These are phyloP conservation scores for Rhopalosiphum padi DNA, from an alignment of 1,140 invertebrate genomes.

Conservation along the genomic window DNA sequence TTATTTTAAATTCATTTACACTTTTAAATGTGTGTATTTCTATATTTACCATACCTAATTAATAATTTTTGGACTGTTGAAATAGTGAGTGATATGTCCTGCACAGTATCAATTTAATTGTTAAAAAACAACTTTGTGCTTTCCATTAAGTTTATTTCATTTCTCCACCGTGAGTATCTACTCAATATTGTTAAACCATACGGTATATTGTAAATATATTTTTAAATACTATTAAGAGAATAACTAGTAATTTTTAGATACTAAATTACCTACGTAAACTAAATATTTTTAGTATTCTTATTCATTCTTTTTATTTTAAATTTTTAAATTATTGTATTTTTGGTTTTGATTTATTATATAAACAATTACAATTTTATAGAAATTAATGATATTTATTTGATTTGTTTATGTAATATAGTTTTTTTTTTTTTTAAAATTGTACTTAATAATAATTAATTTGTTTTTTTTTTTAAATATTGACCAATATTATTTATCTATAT, in stretches of 20 bases:
- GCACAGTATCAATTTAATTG: not conserved
- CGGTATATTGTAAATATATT: conserved; percentile 4
- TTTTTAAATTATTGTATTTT: not conserved
- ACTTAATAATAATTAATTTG: conserved; percentile 15
- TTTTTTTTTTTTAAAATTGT: not conserved
- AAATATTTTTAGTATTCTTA: conserved; percentile 29
- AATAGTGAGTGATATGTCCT: not conserved
- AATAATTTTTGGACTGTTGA: not conserved
- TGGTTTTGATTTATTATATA: conserved; percentile 18
- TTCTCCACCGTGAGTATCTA: not conserved
- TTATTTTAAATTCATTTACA: not conserved
- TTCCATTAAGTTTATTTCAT: not conserved
- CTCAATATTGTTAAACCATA: not conserved
- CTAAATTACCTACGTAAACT: conserved; percentile 20
- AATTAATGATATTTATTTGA: conserved; percentile 33
- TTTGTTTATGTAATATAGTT: conserved; percentile 39
- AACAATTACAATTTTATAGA: conserved; percentile 30
- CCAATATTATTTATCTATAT: not conserved
- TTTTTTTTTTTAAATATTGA: not conserved
- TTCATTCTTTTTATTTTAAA: conserved; percentile 19
- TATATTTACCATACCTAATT: not conserved
- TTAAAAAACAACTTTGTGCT: conserved; percentile 1
- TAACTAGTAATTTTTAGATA: conserved; percentile 33
- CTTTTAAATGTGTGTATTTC: not conserved
- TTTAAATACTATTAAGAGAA: conserved; percentile 19